phyloP scores from a whole-genome alignment of 2,888 invertebrate genomes.

The Amphipoea oculea region DNA sequence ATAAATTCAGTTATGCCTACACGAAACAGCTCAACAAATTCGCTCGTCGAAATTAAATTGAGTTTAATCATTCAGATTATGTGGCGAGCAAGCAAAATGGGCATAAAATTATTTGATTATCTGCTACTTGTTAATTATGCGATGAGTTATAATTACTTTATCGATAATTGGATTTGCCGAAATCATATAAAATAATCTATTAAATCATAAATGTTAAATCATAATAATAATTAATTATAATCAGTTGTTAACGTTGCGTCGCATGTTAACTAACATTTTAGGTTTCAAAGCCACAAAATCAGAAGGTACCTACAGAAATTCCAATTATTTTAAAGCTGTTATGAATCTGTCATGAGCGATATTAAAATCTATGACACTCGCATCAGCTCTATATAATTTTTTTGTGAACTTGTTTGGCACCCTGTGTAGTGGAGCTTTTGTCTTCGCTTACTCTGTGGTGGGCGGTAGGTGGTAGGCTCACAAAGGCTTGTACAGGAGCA shows the following conservation, averaged over 20 bases:
- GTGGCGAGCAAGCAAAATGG: not conserved
- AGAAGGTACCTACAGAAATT: not conserved
- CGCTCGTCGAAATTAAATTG: slow-evolving; percentile 2
- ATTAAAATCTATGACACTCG: not conserved
- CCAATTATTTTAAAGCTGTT: not conserved
- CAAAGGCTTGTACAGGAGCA: slow-evolving; percentile 68
- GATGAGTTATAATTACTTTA: not conserved
- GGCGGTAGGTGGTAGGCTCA: slow-evolving; percentile 42
- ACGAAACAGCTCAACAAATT: not conserved
- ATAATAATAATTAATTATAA: not conserved
- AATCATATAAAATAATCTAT: not conserved
- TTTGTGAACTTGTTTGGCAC: not conserved
- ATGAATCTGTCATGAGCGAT: not conserved
- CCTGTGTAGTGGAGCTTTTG: slow-evolving; percentile 13
- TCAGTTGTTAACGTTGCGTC: not conserved
- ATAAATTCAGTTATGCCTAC: not conserved
- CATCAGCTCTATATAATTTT: not conserved
- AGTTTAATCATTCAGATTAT: not conserved
- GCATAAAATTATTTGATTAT: not conserved
- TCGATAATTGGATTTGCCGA: not conserved
- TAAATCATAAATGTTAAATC: not conserved
- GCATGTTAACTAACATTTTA: not conserved
- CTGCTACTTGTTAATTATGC: not conserved
- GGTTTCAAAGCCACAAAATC: not conserved
- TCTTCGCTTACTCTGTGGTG: not conserved